These are phyloP conservation scores for Triops longicaudatus DNA, from an alignment of 1,140 invertebrate species.

Conservation along the genomic window DNA sequence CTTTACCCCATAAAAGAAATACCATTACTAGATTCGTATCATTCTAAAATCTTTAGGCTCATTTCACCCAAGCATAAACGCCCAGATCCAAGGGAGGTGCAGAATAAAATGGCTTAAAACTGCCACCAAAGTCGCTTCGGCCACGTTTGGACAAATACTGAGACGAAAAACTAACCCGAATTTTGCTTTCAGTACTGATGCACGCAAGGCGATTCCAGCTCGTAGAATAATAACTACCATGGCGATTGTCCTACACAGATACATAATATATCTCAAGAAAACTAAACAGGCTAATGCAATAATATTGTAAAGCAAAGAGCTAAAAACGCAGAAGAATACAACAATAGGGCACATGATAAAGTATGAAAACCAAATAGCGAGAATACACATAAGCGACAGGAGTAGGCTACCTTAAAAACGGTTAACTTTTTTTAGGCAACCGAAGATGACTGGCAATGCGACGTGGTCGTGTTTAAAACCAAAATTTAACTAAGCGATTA, in stretches of 20 bases:
- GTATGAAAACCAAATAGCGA: too few species aligned
- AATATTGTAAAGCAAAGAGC: too few species aligned
- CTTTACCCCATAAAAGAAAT: constrained; percentile 37
- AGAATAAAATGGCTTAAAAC: constrained; percentile 64
- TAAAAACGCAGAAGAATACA: too few species aligned
- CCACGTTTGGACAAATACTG: constrained; percentile 74
- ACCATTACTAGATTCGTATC: constrained; percentile 23
- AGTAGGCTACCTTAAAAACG: too few species aligned
- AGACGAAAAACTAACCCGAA: constrained; percentile 68
- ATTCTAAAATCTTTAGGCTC: constrained; percentile 29
- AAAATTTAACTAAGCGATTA: too few species aligned
- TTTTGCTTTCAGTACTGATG: constrained; percentile 67
- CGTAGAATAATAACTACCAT: constrained; percentile 83
- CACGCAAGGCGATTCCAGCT: constrained; percentile 87
- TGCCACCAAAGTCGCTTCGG: constrained; percentile 62
- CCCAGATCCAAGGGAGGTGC: constrained; percentile 77
- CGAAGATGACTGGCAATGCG: too few species aligned
- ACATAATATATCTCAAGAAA: too few species aligned
- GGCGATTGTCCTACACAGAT: constrained; percentile 63
- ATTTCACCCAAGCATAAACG: constrained; percentile 63
- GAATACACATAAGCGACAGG: too few species aligned
- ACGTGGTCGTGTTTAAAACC: too few species aligned
- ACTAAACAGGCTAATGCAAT: too few species aligned
- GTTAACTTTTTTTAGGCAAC: too few species aligned
- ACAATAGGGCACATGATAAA: too few species aligned